These are phyloP conservation scores for Salarias fasciatus DNA, from an alignment of 2,797 vertebrate species.

Conservation along the genomic window DNA sequence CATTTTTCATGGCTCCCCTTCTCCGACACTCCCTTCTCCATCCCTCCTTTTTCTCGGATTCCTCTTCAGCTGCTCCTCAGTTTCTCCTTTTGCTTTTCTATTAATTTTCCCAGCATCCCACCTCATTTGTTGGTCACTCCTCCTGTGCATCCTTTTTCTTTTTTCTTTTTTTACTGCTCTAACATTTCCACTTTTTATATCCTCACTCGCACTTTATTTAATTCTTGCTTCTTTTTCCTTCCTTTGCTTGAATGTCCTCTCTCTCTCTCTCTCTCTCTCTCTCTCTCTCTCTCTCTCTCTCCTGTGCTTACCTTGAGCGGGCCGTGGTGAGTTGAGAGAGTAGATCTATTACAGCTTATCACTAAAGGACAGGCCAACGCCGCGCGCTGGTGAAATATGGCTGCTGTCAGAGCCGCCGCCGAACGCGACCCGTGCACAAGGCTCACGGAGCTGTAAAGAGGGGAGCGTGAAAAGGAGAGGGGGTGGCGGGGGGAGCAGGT, in stretches of 20 bases:
- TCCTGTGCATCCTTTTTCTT: neutral
- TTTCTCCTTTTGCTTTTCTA: conserved; percentile 6
- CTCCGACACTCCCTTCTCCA: conserved; percentile 38
- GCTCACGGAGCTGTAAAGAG: conserved; percentile 59
- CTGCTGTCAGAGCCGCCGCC: conserved; percentile 85
- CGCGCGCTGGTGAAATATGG: conserved; percentile 88
- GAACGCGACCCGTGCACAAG: conserved; percentile 64
- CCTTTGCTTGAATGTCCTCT: neutral
- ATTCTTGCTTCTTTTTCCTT: neutral
- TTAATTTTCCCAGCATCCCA: conserved; percentile 13
- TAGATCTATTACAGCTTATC: conserved; percentile 98
- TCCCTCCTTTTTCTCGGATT: conserved; percentile 13
- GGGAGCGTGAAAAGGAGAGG: neutral
- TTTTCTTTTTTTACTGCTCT: neutral
- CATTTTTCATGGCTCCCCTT: conserved; percentile 84
- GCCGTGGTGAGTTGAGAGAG: conserved; percentile 80
- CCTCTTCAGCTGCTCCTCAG: conserved; percentile 6
- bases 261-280: neutral
- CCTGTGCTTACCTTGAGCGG: conserved; percentile 80
- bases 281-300: neutral
- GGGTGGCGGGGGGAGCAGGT: conserved; percentile 3
- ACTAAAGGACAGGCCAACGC: conserved; percentile 84
- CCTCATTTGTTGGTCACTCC: neutral
- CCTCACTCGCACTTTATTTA: neutral
- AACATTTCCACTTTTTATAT: neutral